Evolutionary conservation across 2,797 vertebrate genomes (phyloP).

Genomic region (Gymnoscopelus microlampas): DNA sequence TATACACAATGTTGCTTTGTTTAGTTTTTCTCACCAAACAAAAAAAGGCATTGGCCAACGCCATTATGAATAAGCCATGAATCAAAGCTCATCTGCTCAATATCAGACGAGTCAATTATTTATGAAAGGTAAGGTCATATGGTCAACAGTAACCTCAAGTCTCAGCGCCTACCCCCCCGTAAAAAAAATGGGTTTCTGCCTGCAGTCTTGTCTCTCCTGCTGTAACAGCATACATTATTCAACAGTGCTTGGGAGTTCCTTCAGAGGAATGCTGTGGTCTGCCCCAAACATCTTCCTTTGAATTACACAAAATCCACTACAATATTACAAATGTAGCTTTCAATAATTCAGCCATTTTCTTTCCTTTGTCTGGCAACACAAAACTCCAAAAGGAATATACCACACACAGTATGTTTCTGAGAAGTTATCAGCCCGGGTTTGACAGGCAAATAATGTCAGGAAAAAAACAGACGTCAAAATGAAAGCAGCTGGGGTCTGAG

Average conservation of each 20-base stretch:
- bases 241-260: conserved; percentile 72
- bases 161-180: conserved; percentile 62
- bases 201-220: conserved; percentile 42
- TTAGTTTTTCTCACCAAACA: neutral
- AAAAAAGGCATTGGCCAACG: neutral
- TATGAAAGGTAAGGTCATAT: conserved; percentile 80
- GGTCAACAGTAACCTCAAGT: conserved; percentile 79
- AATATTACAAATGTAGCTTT: conserved; percentile 61
- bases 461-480: conserved; percentile 29
- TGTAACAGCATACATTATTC: conserved; percentile 58
- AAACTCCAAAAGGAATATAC: conserved; percentile 6
- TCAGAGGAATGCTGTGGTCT: conserved; percentile 55
- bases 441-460: conserved; percentile 17
- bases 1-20: no score
- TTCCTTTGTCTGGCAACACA: conserved; percentile 34
- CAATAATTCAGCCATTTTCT: conserved; percentile 72
- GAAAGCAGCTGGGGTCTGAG: conserved; percentile 1
- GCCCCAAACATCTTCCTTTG: conserved; percentile 60
- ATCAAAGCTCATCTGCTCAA: conserved; percentile 80
- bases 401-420: conserved; percentile 30
- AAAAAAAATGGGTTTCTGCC: conserved; percentile 1
- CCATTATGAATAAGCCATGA: conserved; percentile 60
- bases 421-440: conserved; percentile 30
- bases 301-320: conserved; percentile 73
- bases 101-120: conserved; percentile 80